Evolutionary conservation across 2,113 vertebrate genomes (phyloP).

Genomic region (Struthio camelus): DNA sequence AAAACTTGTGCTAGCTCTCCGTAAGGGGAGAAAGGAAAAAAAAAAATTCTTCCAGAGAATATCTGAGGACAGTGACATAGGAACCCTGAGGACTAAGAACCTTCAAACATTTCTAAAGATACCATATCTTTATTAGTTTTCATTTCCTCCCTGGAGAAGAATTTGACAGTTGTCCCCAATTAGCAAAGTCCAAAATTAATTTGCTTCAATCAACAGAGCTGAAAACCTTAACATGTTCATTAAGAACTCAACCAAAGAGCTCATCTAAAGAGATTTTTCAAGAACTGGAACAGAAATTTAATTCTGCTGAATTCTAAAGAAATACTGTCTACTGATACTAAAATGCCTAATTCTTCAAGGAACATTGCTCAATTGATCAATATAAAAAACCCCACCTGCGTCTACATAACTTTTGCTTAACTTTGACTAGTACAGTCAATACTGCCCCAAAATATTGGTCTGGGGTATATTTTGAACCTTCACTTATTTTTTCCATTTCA

Average conservation of each 20-base stretch:
- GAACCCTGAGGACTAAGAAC: not conserved
- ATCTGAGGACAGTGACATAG: not conserved
- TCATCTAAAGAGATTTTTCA: not conserved
- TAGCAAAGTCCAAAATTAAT: not conserved
- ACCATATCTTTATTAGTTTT: not conserved
- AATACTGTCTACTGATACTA: not conserved
- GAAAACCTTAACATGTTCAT: not conserved
- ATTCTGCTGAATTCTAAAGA: not conserved
- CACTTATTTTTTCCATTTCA: not conserved
- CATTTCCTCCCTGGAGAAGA: not conserved
- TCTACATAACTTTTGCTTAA: not conserved
- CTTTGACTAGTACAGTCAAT: not conserved
- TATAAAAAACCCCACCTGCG: not conserved
- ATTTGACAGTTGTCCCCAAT: not conserved
- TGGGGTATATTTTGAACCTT: not conserved
- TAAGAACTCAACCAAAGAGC: not conserved
- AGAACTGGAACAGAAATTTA: not conserved
- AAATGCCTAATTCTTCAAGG: not conserved
- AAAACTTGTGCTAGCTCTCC: not conserved
- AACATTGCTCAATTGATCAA: not conserved
- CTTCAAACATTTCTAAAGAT: not conserved
- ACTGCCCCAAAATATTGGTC: not conserved
- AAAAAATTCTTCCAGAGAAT: not conserved
- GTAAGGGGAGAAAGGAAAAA: not conserved
- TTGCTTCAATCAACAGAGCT: not conserved